Evolutionary conservation across 2,888 invertebrate species (phyloP), one percentile per base, ranked within the genome.

Genomic region (Agriopis leucophaearia): DNA sequence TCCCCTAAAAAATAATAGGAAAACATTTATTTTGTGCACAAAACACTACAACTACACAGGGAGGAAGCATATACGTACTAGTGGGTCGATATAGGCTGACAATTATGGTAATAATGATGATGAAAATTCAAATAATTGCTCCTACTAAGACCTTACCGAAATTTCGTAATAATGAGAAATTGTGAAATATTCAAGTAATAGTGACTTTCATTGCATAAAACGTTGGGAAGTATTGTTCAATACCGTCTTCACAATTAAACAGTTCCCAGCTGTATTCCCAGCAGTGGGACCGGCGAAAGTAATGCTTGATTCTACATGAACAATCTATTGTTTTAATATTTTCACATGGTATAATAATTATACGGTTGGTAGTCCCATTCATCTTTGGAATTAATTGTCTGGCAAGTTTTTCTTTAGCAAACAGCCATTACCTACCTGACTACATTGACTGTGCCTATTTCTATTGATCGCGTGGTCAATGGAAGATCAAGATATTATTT

Each of bases 141-240:
- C 38, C 42, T 13, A 6, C 35, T 27, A 72, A 69, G 67, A 44
- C 45, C 59, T 75, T 73, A 81, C 69, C 66, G 74, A 71, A 73
- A 54, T 63, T 52, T 58, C 48, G 67, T 63, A 63, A 63, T 71
- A 77, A 71, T 71, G 70, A 69, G 66, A 81, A 71, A 79, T 74
- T 78, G 80, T 75, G 74, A 74, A 67, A 79, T 74, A 78, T 76
- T 67, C 55, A 72, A 81, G 78, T 81, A 84, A 86, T 84, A 80
- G 81, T 89, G 82, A 90, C 88, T 91, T 91, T 90, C 89, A 70
- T 91, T 91, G 86, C 90, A 89, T 89, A 89, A 90, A 91, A 80
- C 81, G 78, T 71, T 38, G 9, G 8, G 71, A 64, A 64, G 83
- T 86, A 88, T 87, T 89, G 88, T 88, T 85, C 80, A 78, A 74